Evolutionary conservation across 2,888 invertebrate genomes (phyloP), one percentile per base, ranked within the genome.

Genomic region (Hypsopygia costalis): DNA sequence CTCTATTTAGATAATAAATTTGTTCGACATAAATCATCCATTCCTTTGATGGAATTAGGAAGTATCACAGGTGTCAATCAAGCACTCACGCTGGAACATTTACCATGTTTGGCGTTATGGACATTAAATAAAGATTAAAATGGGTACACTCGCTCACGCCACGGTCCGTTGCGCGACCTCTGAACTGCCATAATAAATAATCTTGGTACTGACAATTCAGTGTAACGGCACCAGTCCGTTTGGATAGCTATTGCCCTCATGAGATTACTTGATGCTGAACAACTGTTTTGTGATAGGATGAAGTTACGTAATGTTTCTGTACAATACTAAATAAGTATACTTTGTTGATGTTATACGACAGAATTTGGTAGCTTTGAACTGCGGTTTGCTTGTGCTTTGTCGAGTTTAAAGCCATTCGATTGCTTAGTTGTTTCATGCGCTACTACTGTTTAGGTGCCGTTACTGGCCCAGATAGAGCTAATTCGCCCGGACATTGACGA

Each of bases 391-490:
- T 38, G 54, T 46, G 55, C 52, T 47, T 51, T 53, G 56, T 59
- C 43, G 55, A 62, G 67, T 69, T 63, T 68, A 68, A 71, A 69
- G 67, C 64, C n/a, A 59, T 68, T 70, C 60, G 62, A 66, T 68
- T 68, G 60, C 57, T 62, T 55, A 61, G 62, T 65, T 47, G 56
- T 65, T 70, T 70, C 56, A 70, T 70, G 65, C 71, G 62, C 68
- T 63, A 64, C 72, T 69, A 62, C 67, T 69, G 69, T 71, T 70
- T 69, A 71, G 72, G 62, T 80, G 64, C 81, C 81, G 81, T 81
- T 81, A 81, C 63, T 71, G 81, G 68, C 81, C 78, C 69, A 72
- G 72, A 76, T 80, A 66, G 44, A 70, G 62, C 58, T 69, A 70
- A 73, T 72, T 76, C 64, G 66, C 67, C 63, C 71, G 68, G 70